Percentiles rank a stretch among this genome's conserved stretches.
phyloP scores from a whole-genome alignment of 2,888 invertebrate genomes.

The Hydrotaea diabolus region DNA sequence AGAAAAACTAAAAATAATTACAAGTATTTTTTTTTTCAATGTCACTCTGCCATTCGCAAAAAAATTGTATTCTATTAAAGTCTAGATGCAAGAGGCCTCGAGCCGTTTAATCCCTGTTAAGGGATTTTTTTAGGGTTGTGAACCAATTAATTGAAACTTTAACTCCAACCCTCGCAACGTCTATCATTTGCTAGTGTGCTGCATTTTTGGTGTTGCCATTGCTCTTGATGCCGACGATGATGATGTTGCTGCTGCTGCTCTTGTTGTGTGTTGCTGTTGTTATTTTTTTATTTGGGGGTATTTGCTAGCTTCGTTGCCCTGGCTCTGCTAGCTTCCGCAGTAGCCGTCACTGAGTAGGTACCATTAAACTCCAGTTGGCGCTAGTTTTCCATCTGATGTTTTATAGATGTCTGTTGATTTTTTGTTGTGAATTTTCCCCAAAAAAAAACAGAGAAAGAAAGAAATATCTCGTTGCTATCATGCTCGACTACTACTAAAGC shows the following conservation, averaged over 20 bases:
- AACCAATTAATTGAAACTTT: background rate
- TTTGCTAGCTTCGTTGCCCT: constrained; percentile 6
- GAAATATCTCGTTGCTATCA: constrained; percentile 3
- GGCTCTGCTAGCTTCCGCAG: background rate
- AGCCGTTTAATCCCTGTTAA: too few relatives aligned
- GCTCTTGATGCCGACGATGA: background rate
- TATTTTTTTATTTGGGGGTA: background rate
- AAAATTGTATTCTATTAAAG: too few relatives aligned
- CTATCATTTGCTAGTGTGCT: background rate
- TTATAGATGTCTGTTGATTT: background rate
- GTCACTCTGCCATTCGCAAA: too few relatives aligned
- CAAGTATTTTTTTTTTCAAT: too few relatives aligned
- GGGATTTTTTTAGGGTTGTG: too few relatives aligned
- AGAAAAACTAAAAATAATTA: too few relatives aligned
- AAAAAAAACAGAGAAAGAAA: background rate
- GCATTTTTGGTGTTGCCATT: constrained; percentile 5
- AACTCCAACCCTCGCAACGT: background rate
- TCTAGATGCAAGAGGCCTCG: too few relatives aligned
- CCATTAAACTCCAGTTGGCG: constrained; percentile 9
- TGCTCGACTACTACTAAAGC: background rate
- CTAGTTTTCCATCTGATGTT: constrained; percentile 3
- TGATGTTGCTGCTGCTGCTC: background rate
- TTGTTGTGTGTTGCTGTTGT: background rate
- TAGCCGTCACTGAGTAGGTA: background rate
- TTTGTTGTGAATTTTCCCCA: background rate